phyloP scores from a whole-genome alignment of 2,113 vertebrate species.

The Rhinichthys klamathensis region DNA sequence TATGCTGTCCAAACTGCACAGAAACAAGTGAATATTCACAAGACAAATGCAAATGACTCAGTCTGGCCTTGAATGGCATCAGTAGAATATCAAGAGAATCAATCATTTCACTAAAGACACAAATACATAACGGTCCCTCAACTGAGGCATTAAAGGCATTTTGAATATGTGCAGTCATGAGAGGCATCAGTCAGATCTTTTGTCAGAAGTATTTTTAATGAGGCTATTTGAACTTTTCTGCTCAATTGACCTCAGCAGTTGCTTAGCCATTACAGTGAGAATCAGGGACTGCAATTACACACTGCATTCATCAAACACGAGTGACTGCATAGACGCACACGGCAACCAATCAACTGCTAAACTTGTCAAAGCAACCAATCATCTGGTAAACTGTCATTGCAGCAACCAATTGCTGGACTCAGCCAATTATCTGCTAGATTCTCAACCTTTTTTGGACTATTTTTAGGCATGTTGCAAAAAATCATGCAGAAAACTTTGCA shows the following conservation, averaged over 20 bases:
- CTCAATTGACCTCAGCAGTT: slow-evolving; percentile 10
- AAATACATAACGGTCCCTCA: not conserved
- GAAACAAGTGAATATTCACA: slow-evolving; percentile 64
- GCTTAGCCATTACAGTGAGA: slow-evolving; percentile 8
- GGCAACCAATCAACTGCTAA: not conserved
- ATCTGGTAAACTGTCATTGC: not conserved
- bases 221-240: slow-evolving; percentile 29
- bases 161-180: not conserved
- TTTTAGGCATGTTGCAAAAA: not conserved
- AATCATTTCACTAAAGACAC: not conserved
- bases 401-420: not conserved
- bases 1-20: slow-evolving; percentile 63
- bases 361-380: not conserved
- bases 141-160: slow-evolving; percentile 7
- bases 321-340: not conserved
- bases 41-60: slow-evolving; percentile 57
- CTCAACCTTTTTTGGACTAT: not conserved
- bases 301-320: not conserved
- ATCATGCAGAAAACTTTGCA: not conserved
- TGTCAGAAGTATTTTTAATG: slow-evolving; percentile 1
- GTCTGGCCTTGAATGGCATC: slow-evolving; percentile 10
- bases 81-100: not conserved
- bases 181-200: not conserved
- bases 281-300: slow-evolving; percentile 29
- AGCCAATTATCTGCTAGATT: not conserved